phyloP scores from a whole-genome alignment of 2,113 vertebrate species.

The Crotalus helleri region DNA sequence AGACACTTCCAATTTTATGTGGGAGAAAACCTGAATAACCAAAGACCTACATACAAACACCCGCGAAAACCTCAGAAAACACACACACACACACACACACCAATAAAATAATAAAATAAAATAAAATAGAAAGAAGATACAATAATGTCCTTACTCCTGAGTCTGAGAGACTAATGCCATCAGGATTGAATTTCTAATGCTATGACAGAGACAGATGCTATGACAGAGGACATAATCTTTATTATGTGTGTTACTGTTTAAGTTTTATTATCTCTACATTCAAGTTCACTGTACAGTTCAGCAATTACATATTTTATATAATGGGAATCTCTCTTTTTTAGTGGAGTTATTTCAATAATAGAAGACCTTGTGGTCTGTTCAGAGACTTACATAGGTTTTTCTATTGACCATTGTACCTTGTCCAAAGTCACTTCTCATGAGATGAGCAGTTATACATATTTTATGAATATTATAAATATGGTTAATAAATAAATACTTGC shows the following conservation, averaged over 20 bases:
- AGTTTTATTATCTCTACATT: background rate
- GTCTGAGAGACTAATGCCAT: background rate
- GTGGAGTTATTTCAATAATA: background rate
- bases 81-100: no score
- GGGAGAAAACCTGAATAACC: no score
- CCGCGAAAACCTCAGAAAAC: no score
- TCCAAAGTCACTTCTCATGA: background rate
- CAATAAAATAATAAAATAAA: background rate
- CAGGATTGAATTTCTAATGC: background rate
- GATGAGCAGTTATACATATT: background rate
- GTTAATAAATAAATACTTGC: background rate
- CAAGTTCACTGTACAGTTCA: background rate
- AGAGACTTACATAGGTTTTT: background rate
- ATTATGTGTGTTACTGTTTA: background rate
- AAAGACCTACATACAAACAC: no score
- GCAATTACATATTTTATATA: background rate
- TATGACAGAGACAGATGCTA: background rate
- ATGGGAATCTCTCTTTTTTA: background rate
- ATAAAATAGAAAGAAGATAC: no score
- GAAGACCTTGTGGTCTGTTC: background rate
- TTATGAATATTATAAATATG: background rate
- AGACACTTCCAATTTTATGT: no score
- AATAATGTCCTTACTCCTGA: background rate
- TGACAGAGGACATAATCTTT: background rate
- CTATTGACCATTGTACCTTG: background rate